Conservation (phyloP, 2,888 invertebrate genomes). For the Napeogenes sylphis region DNA sequence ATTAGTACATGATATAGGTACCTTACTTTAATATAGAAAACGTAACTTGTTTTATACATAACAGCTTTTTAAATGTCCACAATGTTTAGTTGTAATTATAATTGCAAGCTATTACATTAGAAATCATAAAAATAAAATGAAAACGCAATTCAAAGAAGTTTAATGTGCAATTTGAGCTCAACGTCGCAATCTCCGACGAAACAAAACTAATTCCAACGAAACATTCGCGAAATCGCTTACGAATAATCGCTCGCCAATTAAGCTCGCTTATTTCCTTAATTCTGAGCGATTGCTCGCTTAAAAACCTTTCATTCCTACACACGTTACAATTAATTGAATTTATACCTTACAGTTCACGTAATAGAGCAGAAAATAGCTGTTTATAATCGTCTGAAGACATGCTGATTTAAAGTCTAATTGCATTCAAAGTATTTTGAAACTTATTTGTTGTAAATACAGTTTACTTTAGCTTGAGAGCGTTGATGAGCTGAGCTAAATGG, state of each 20-base stretch:
- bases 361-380: conserved; percentile 29
- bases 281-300: conserved; percentile 62
- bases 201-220: conserved; percentile 38
- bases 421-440: conserved; percentile 35
- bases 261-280: conserved; percentile 75
- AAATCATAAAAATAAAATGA: background rate
- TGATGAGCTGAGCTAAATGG: conserved; percentile 65
- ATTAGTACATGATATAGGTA: too few relatives aligned
- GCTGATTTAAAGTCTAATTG: conserved; percentile 38
- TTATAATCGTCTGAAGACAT: conserved; percentile 20
- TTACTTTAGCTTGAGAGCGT: conserved; percentile 34
- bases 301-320: conserved; percentile 46
- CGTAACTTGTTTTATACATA: too few relatives aligned
- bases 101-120: too few relatives aligned
- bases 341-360: background rate
- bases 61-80: too few relatives aligned
- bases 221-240: conserved; percentile 42
- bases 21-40: too few relatives aligned
- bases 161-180: conserved; percentile 24
- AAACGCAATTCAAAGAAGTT: conserved; percentile 11
- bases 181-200: conserved; percentile 36
- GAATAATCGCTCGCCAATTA: conserved; percentile 69
- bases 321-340: conserved; percentile 13
- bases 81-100: too few relatives aligned
- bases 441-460: conserved; percentile 37